Conservation (phyloP, 2,888 invertebrate species). For the Linnaemya vulpina region DNA sequence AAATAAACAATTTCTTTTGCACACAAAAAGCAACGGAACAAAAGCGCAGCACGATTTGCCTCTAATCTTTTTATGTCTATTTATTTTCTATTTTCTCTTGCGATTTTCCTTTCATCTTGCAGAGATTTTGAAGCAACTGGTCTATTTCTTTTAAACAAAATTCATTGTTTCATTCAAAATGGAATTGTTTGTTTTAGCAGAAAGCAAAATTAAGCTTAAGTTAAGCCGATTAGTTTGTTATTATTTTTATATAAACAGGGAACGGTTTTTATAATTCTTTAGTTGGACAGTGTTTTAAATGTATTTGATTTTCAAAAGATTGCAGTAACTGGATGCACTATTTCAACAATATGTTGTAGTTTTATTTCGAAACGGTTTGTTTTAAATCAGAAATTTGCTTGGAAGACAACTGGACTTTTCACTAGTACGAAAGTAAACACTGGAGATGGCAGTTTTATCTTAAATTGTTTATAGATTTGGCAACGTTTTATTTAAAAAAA, state of each 20-base stretch:
- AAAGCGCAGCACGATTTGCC: constrained; percentile 29
- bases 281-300: not conserved
- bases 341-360: too few species aligned
- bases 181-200: constrained; percentile 51
- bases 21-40: constrained; percentile 1
- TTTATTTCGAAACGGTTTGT: too few species aligned
- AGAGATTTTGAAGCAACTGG: constrained; percentile 40
- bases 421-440: too few species aligned
- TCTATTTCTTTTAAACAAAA: constrained; percentile 28
- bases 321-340: not conserved
- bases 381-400: too few species aligned
- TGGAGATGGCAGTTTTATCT: too few species aligned
- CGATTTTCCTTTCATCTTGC: constrained; percentile 4
- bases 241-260: constrained; percentile 1
- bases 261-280: constrained; percentile 4
- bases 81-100: constrained; percentile 8
- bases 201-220: constrained; percentile 64
- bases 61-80: constrained; percentile 36
- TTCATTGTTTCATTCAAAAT: constrained; percentile 19
- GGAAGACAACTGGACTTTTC: too few species aligned
- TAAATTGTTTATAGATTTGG: too few species aligned
- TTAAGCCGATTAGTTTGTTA: constrained; percentile 66
- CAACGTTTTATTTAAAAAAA: too few species aligned
- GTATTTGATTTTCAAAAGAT: not conserved
- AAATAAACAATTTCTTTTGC: constrained; percentile 43